Base-by-base conservation (phyloP, 2,113 vertebrate genomes). In the Sylvia atricapilla region DNA sequence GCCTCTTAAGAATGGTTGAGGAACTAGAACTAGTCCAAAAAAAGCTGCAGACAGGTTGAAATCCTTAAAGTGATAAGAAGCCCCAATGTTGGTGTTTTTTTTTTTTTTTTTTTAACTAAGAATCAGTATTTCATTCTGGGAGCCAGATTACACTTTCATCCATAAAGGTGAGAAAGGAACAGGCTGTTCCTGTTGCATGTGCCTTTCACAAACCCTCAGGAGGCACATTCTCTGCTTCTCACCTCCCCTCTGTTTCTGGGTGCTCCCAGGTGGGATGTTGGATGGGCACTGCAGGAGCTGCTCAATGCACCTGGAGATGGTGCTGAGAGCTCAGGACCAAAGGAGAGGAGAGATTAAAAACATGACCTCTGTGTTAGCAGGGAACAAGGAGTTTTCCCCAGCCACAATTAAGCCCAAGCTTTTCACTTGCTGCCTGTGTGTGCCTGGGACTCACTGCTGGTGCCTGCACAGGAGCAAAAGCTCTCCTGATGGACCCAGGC, bases 371-470 rank as follows among this genome's bases (percentile, higher is more conserved):
- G 6, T 1, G 1, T 41, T 27, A 66, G 33, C 24, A 84, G 41
- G 12, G 9, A 86, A 30, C 10, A 72, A 37, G 25, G 30, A 69
- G 30, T 18, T 89, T 84, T 73, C 13, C 47, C 15, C 33, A 89
- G 47, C 12, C 14, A 5, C 4, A 14, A 24, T 46, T 12, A 87
- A 64, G 21, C 28, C 35, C 12, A 35, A 53, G 13, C 11, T 87
- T 46, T 77, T 44, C 44, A 27, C 35, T 35, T 43, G 44, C 67
- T 79, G 49, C 67, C 60, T 10, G 1, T 11, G 21, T 44, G 30
- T 2, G 6, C 25, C 72, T 22, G 55, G 56, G 47, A 78, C 24
- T 24, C n/a, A 13, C 1, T 0, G 1, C 55, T 28, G 50, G 19
- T 70, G 50, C 41, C 60, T 62, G 50, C 15, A 16, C 13, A 30